A percentile compares a stretch with the other conserved stretches of the same genome.
Conservation (phyloP, 2,113 vertebrate genomes). For the Camarhynchus parvulus region DNA sequence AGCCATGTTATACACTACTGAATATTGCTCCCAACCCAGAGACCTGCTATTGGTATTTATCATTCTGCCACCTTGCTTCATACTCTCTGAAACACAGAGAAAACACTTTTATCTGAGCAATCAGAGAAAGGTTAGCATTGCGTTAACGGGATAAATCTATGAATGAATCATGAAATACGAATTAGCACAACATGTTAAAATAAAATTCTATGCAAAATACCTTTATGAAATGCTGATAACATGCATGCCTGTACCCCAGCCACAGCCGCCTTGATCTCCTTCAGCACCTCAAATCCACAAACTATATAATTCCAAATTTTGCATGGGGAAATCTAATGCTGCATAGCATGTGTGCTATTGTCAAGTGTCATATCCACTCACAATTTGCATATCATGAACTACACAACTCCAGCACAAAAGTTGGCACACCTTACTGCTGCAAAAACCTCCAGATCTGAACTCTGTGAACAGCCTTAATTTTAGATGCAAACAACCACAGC, state of each 20-base stretch:
- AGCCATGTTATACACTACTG: constrained; percentile 1
- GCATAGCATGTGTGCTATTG: background rate
- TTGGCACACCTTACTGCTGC: background rate
- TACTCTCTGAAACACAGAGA: background rate
- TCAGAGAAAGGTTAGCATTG: background rate
- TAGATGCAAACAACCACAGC: background rate
- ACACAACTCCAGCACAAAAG: background rate
- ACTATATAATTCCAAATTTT: background rate
- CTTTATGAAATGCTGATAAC: background rate
- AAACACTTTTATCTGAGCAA: constrained; percentile 16
- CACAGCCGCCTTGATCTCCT: background rate
- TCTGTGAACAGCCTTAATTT: background rate
- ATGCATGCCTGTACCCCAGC: background rate
- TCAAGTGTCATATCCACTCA: background rate
- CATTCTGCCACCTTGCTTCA: constrained; percentile 50
- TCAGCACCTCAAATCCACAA: background rate
- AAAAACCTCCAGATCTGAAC: background rate
- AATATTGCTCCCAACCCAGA: constrained; percentile 14
- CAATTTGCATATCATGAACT: background rate
- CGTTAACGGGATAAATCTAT: background rate
- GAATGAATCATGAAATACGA: background rate
- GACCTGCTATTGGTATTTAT: constrained; percentile 16
- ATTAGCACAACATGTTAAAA: constrained; percentile 11
- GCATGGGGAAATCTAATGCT: background rate
- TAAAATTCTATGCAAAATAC: background rate